Percentiles rank a stretch among this genome's conserved stretches.
Evolutionary conservation across 2,113 vertebrate genomes (phyloP).

Genomic region (Ornithorhynchus anatinus): DNA sequence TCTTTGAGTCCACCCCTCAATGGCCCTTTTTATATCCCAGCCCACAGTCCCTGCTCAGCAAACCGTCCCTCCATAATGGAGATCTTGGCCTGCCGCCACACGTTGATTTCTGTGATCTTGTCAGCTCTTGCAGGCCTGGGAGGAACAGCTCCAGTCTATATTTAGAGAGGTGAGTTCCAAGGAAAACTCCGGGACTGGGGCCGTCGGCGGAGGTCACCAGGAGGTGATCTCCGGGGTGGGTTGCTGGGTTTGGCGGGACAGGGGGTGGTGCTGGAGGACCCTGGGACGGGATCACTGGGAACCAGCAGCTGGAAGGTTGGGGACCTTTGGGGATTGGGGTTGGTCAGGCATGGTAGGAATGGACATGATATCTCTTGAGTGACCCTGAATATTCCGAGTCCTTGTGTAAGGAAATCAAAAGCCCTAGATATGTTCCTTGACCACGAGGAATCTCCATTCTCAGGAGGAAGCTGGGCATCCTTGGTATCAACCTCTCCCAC

Average conservation of each 20-base stretch:
- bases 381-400: no score
- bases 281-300: accelerated
- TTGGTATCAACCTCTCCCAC: no score
- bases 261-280: accelerated
- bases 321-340: no score
- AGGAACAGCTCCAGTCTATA: not conserved
- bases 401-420: no score
- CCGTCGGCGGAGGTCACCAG: not conserved
- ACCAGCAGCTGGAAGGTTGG: no score
- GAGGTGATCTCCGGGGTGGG: not conserved
- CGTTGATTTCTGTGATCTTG: not conserved
- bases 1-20: not conserved
- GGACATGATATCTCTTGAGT: no score
- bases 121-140: not conserved
- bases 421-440: no score
- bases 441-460: no score
- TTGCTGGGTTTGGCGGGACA: no score
- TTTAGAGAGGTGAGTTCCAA: slow-evolving; percentile 5
- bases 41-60: not conserved
- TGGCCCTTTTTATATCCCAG: slow-evolving; percentile 15
- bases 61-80: not conserved
- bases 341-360: no score
- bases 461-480: no score
- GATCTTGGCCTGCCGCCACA: not conserved
- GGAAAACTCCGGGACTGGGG: not conserved